Conservation (phyloP, 2,113 vertebrate genomes). For the Vulpes ferrilata region DNA sequence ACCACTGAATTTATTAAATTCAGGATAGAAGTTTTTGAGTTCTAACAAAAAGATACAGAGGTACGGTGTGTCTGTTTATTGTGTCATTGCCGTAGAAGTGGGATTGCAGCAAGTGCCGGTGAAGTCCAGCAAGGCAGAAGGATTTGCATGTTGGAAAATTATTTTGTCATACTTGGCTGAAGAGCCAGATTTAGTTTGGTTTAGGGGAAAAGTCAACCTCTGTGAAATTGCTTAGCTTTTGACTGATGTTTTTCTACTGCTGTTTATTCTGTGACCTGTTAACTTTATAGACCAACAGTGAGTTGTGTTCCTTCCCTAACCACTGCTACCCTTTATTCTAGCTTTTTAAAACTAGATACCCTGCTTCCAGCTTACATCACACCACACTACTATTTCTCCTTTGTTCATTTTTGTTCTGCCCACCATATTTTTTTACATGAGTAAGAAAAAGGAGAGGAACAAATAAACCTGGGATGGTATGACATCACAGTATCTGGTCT, state of each 20-base stretch:
- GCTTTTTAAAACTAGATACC: not conserved
- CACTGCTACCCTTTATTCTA: not conserved
- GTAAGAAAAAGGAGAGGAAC: not conserved
- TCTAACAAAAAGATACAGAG: not conserved
- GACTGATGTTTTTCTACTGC: not conserved
- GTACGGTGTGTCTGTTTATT: not conserved
- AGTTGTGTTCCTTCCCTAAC: not conserved
- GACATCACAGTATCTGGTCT: not conserved
- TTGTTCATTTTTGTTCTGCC: not conserved
- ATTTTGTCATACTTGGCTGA: constrained; percentile 7
- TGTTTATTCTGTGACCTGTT: not conserved
- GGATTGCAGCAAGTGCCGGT: not conserved
- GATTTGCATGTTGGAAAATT: not conserved
- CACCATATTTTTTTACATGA: not conserved
- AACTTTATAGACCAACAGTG: not conserved
- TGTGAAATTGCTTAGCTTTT: not conserved
- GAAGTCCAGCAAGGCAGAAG: not conserved
- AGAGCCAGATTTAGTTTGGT: not conserved
- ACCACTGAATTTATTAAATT: not conserved
- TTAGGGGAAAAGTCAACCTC: not conserved
- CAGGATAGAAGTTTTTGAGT: not conserved
- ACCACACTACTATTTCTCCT: not conserved
- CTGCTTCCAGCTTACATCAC: not conserved
- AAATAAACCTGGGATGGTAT: not conserved
- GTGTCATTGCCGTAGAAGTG: not conserved